Evolutionary conservation across 2,888 invertebrate genomes (phyloP).

Genomic region (Anodontia alba): DNA sequence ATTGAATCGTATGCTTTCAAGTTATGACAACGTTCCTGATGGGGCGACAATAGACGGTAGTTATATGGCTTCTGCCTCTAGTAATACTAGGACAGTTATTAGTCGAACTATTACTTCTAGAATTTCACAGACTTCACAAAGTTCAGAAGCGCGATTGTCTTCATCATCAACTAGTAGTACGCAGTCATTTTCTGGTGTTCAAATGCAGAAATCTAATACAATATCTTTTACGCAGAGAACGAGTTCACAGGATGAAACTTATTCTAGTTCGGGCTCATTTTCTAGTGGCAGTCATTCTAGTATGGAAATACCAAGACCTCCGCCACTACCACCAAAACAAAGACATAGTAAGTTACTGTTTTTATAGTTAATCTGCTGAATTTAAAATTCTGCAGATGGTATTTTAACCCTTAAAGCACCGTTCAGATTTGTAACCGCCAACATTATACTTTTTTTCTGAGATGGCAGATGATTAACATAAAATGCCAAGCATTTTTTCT

Average conservation of each 20-base stretch:
- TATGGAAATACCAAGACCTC: conserved; percentile 85
- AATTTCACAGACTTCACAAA: conserved; percentile 52
- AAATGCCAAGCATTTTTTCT: no score
- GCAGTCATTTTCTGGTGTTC: conserved; percentile 69
- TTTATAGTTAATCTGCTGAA: no score
- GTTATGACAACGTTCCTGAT: conserved; percentile 89
- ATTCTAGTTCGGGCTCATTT: conserved; percentile 79
- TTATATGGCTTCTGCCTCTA: conserved; percentile 44
- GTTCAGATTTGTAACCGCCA: no score
- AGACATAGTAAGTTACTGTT: conserved; percentile 93
- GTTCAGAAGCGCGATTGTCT: conserved; percentile 68
- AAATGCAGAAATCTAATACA: conserved; percentile 70
- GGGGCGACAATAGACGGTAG: conserved; percentile 47
- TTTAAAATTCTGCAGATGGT: background rate
- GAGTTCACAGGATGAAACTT: conserved; percentile 79
- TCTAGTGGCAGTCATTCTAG: conserved; percentile 79
- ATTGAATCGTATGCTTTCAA: conserved; percentile 88
- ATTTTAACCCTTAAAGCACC: no score
- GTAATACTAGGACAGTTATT: conserved; percentile 56
- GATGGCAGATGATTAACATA: no score
- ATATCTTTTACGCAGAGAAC: conserved; percentile 70
- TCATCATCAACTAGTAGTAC: conserved; percentile 71
- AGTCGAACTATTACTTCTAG: conserved; percentile 66
- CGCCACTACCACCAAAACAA: conserved; percentile 96
- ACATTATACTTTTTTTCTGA: no score